A percentile compares a stretch with the other conserved stretches of the same genome.
These are phyloP conservation scores for Pipistrellus nathusii DNA, from an alignment of 2,797 vertebrate species.

Conservation along the genomic window DNA sequence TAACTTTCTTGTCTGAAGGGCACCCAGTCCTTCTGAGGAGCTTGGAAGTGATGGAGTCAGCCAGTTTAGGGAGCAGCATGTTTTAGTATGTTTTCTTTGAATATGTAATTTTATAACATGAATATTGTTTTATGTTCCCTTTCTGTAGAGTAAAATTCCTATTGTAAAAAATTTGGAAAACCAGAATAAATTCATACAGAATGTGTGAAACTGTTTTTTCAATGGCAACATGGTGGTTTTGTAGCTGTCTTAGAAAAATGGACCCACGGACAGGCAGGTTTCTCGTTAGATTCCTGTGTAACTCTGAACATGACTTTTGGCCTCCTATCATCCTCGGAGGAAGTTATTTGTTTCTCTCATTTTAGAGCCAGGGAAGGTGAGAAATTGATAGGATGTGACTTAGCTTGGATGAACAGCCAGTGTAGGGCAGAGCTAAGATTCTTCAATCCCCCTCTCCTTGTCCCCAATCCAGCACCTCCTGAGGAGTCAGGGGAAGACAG, in stretches of 20 bases:
- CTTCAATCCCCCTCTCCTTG: rapidly evolving
- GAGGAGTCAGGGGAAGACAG: not conserved
- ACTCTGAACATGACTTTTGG: not conserved
- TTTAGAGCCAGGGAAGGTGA: slow-evolving; percentile 51
- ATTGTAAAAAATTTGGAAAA: not conserved
- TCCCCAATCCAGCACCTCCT: rapidly evolving
- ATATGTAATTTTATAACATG: not conserved
- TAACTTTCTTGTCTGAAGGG: not conserved
- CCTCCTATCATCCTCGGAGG: slow-evolving; percentile 18
- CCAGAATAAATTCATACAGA: not conserved
- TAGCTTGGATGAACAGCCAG: not conserved
- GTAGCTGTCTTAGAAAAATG: not conserved
- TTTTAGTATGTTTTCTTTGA: not conserved
- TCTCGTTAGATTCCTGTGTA: not conserved
- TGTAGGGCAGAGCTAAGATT: not conserved
- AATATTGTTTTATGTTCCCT: not conserved
- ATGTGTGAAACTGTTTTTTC: not conserved
- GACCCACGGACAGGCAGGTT: not conserved
- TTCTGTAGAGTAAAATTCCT: not conserved
- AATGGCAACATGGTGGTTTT: not conserved
- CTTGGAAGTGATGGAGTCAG: not conserved
- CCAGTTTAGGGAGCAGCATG: not conserved
- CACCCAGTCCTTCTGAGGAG: not conserved
- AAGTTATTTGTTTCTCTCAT: slow-evolving; percentile 50
- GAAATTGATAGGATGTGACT: not conserved